Evolutionary conservation across 2,888 invertebrate genomes (phyloP).

Genomic region (Rhorus exstirpatorius): DNA sequence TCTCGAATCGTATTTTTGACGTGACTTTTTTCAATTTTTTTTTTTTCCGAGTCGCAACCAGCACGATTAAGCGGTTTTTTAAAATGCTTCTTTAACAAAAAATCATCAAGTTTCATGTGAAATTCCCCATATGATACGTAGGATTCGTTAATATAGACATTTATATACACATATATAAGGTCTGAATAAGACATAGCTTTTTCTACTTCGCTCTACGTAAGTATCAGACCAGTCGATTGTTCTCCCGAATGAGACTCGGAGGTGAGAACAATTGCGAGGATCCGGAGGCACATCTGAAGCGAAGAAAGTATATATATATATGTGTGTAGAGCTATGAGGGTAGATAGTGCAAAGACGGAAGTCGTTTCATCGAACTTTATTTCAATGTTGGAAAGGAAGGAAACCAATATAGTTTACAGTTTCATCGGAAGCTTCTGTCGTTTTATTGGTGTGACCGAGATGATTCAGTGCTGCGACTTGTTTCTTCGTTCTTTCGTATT

Average conservation of each 20-base stretch:
- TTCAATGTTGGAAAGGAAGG: conserved; percentile 58
- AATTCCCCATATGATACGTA: neutral
- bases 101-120: neutral
- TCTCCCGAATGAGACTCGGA: conserved; percentile 58
- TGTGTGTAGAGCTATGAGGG: neutral
- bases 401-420: conserved; percentile 70
- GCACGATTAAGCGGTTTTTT: neutral
- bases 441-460: conserved; percentile 50
- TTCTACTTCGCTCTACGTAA: conserved; percentile 27
- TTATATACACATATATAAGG: neutral
- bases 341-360: conserved; percentile 66
- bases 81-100: neutral
- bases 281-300: conserved; percentile 40
- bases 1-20: neutral
- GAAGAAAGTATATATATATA: conserved; percentile 17
- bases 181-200: conserved; percentile 20
- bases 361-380: conserved; percentile 71
- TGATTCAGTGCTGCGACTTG: conserved; percentile 30
- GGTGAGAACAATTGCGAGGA: conserved; percentile 64
- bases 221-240: conserved; percentile 64
- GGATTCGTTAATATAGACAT: neutral
- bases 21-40: neutral
- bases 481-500: conserved; percentile 12
- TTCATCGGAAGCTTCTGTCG: conserved; percentile 42
- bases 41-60: neutral